Evolutionary conservation across 1,140 invertebrate genomes (phyloP).

Genomic region (Drosophila athabasca): DNA sequence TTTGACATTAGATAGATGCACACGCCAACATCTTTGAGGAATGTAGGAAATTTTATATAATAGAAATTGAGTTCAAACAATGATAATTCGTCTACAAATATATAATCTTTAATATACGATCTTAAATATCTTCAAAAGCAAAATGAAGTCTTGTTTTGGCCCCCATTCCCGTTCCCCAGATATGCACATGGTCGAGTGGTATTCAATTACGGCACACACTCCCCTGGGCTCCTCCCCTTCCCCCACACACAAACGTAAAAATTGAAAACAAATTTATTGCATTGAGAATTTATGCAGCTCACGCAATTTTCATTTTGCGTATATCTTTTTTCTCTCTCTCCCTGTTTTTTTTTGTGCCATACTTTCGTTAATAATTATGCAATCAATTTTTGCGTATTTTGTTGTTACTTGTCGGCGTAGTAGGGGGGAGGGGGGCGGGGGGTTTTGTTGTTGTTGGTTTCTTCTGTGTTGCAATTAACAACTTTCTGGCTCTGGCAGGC

Average conservation of each 20-base stretch:
- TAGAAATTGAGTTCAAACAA: too few species aligned
- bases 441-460: too few species aligned
- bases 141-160: too few species aligned
- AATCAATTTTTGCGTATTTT: constrained; percentile 50
- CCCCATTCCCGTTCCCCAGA: too few species aligned
- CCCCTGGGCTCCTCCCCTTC: constrained; percentile 6
- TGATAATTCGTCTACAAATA: too few species aligned
- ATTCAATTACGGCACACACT: not conserved
- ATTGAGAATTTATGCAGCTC: constrained; percentile 72
- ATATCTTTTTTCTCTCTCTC: constrained; percentile 13
- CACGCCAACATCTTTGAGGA: too few species aligned
- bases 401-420: constrained; percentile 7
- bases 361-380: constrained; percentile 66
- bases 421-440: too few species aligned
- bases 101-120: too few species aligned
- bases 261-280: constrained; percentile 56
- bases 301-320: constrained; percentile 65
- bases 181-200: too few species aligned
- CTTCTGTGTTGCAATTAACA: constrained; percentile 38
- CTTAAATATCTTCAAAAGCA: too few species aligned
- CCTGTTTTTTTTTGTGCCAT: constrained; percentile 1
- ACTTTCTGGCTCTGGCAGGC: constrained; percentile 25
- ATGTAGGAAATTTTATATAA: too few species aligned
- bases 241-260: not conserved
- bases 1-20: too few species aligned